A percentile compares a stretch with the other conserved stretches of the same genome.
These are phyloP conservation scores for Piezodorus guildinii DNA, from an alignment of 1,140 invertebrate species.

Conservation along the genomic window DNA sequence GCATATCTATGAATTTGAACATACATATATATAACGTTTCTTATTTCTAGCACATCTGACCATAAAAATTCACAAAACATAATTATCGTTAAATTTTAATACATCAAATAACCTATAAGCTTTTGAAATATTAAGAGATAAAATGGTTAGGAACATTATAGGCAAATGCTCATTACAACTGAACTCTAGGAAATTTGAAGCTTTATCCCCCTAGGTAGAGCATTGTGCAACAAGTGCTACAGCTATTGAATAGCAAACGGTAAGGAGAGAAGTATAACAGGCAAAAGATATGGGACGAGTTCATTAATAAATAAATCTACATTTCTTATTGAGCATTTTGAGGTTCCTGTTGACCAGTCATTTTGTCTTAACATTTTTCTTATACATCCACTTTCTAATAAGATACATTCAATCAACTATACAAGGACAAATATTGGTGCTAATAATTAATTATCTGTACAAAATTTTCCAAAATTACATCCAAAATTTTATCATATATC, in stretches of 20 bases:
- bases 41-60: background rate
- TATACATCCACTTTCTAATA: slow-evolving; percentile 9
- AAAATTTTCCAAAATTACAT: slow-evolving; percentile 11
- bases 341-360: slow-evolving; percentile 12
- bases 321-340: slow-evolving; percentile 14
- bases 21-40: background rate
- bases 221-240: no score
- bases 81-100: no score
- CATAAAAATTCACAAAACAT: no score
- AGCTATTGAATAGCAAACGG: no score
- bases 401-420: slow-evolving; percentile 8
- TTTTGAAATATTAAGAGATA: no score
- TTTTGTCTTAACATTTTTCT: slow-evolving; percentile 8
- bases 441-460: slow-evolving; percentile 1
- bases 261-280: background rate
- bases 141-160: no score
- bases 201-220: no score
- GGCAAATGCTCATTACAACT: no score
- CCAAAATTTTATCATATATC: background rate
- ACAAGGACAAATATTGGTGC: slow-evolving; percentile 8
- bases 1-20: background rate
- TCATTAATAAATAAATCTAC: slow-evolving; percentile 14
- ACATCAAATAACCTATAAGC: no score
- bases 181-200: no score
- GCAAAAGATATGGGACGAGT: background rate